Conservation (phyloP, 1,140 invertebrate species). For the Heliconius hewitsoni region DNA sequence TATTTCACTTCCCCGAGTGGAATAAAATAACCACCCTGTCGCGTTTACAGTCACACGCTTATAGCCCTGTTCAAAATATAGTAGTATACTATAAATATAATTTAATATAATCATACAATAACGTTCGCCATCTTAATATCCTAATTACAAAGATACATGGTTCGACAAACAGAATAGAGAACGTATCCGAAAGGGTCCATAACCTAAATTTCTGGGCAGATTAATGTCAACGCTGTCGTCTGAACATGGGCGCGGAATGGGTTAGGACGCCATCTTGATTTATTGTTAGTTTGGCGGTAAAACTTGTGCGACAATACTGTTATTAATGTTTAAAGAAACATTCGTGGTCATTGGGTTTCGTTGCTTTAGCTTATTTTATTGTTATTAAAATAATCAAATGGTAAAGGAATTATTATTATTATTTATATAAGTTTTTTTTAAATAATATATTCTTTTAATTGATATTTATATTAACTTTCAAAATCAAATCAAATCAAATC, state of each 20-base stretch:
- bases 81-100: not conserved
- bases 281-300: slow-evolving; percentile 21
- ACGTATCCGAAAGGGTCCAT: not conserved
- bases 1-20: no score
- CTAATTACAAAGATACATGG: not conserved
- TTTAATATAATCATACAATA: not conserved
- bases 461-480: no score
- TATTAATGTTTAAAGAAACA: not conserved
- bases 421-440: no score
- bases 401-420: no score
- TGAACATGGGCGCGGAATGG: slow-evolving; percentile 27
- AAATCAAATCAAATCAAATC: no score
- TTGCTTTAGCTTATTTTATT: no score
- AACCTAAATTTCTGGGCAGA: slow-evolving; percentile 33
- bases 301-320: slow-evolving; percentile 24
- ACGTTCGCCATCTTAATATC: not conserved
- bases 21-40: no score
- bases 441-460: not conserved
- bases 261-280: slow-evolving; percentile 27
- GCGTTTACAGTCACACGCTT: no score
- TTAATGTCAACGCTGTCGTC: slow-evolving; percentile 35
- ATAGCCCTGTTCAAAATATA: not conserved
- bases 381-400: no score
- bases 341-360: not conserved
- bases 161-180: not conserved